Percentiles rank a stretch among this genome's conserved stretches.
These are phyloP conservation scores for Tanypteryx hageni DNA, from an alignment of 2,888 invertebrate species.

Conservation along the genomic window DNA sequence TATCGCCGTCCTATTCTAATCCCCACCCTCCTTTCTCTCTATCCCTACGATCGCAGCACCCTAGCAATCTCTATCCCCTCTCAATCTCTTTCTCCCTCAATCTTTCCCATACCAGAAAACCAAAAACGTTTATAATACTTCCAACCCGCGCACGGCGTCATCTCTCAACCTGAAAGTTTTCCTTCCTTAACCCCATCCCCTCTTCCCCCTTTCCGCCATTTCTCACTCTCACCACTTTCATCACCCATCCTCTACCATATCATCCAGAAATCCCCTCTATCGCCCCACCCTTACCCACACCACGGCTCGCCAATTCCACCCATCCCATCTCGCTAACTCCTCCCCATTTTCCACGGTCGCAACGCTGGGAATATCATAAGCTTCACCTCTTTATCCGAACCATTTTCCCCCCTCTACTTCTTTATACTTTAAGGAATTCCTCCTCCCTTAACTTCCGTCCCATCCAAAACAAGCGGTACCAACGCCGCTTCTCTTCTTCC, in stretches of 20 bases:
- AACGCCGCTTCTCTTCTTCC: too few species aligned
- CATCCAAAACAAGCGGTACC: too few species aligned
- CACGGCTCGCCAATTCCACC: background rate
- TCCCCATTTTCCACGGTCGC: background rate
- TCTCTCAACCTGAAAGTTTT: too few species aligned
- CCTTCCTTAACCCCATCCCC: too few species aligned
- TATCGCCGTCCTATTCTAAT: background rate
- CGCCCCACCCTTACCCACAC: background rate
- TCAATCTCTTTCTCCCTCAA: background rate
- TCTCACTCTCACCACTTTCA: too few species aligned
- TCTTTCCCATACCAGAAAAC: too few species aligned
- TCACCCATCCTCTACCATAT: background rate
- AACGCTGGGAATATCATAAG: slow-evolving; percentile 54
- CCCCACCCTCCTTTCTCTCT: background rate
- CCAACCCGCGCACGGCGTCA: too few species aligned
- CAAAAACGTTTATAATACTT: too few species aligned
- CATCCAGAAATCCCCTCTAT: background rate
- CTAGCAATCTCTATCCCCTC: background rate
- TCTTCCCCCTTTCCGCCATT: background rate
- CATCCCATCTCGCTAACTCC: slow-evolving; percentile 14
- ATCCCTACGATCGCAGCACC: too few species aligned
- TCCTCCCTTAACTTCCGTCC: too few species aligned
- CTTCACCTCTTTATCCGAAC: slow-evolving; percentile 59
- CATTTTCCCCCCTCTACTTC: too few species aligned
- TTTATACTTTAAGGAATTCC: too few species aligned